Conservation (phyloP, 2,797 vertebrate genomes). For the Threskiornis aethiopicus region DNA sequence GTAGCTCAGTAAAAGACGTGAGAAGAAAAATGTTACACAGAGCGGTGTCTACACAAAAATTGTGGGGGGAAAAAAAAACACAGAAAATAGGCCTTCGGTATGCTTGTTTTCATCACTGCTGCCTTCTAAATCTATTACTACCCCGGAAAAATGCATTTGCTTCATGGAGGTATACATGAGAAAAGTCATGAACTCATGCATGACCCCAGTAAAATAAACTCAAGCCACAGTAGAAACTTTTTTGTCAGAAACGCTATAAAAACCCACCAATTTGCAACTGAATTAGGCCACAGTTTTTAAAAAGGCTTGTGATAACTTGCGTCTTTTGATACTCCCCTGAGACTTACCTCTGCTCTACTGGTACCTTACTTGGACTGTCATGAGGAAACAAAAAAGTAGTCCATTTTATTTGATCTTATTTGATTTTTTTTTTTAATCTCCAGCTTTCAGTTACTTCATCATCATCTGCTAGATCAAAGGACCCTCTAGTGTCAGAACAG, state of each 20-base stretch:
- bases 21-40: neutral
- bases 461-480: neutral
- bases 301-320: neutral
- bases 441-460: neutral
- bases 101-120: neutral
- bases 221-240: neutral
- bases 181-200: neutral
- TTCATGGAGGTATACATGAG: neutral
- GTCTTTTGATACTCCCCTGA: neutral
- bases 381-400: neutral
- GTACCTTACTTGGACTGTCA: neutral
- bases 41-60: neutral
- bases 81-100: neutral
- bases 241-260: neutral
- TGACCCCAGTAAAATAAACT: neutral
- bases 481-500: neutral
- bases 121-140: neutral
- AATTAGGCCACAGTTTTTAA: neutral
- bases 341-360: neutral
- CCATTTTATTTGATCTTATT: neutral
- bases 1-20: neutral
- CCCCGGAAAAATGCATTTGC: neutral
- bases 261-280: neutral
- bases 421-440: neutral
- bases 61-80: accelerated